Conservation (phyloP, 2,888 invertebrate genomes). For the Campoplex capitator region DNA sequence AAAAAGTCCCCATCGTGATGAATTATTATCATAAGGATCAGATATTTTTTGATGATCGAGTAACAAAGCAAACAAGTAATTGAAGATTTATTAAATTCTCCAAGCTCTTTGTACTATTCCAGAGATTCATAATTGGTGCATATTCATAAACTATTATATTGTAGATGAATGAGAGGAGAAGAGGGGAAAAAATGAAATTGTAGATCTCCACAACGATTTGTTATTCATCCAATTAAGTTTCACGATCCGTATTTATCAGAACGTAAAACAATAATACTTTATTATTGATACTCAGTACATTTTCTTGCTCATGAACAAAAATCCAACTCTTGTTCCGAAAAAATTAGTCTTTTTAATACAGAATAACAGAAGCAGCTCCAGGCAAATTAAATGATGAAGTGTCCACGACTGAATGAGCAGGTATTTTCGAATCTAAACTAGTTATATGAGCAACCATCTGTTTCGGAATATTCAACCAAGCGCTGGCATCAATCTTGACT, state of each 20-base stretch:
- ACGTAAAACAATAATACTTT: neutral
- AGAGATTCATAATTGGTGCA: neutral
- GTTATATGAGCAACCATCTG: conserved; percentile 70
- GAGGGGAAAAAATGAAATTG: neutral
- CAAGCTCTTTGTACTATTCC: neutral
- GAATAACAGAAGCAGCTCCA: conserved; percentile 69
- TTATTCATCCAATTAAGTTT: neutral
- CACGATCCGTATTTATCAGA: neutral
- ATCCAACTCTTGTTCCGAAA: neutral
- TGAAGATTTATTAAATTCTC: neutral
- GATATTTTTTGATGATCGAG: neutral
- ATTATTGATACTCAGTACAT: neutral
- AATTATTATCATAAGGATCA: neutral
- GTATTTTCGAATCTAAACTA: conserved; percentile 71
- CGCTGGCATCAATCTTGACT: conserved; percentile 68
- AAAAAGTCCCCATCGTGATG: neutral
- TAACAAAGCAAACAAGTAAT: neutral
- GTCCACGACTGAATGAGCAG: conserved; percentile 54
- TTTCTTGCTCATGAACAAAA: neutral
- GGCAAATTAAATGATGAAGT: conserved; percentile 67
- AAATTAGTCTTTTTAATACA: conserved; percentile 70
- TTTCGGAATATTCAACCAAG: conserved; percentile 71
- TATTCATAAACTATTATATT: neutral
- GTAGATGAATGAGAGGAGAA: neutral
- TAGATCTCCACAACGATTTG: neutral